Base-by-base conservation (phyloP, 1,140 invertebrate genomes). In the Drosophila varians region DNA sequence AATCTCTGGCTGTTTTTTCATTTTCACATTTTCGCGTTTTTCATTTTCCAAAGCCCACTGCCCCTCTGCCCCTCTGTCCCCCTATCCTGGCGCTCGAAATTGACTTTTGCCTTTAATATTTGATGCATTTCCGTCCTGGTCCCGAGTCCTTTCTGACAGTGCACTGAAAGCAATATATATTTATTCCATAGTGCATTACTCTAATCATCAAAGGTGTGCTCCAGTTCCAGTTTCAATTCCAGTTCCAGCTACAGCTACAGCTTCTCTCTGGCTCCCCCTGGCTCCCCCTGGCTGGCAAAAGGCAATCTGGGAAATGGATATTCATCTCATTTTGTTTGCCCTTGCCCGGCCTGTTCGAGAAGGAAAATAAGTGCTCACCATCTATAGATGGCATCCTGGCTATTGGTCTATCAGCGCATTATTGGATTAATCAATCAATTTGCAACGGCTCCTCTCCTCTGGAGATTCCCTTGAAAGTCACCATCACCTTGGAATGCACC, bases 371-470 rank as follows among this genome's bases (percentile, higher is more conserved):
- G 11, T 43, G 36, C 21, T 9, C 11, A 4, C 19, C 43, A 46
- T 25, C 43, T n/a, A n/a, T 49, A 31, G 38, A 28, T 45, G 64
- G 34, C 21, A 19, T 12, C 16, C 8, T 23, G 21, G 21, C 62
- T 40, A 65, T 65, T 25, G 47, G 56, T 52, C 60, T 53, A 78
- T 78, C 61, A 62, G 45, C 49, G 77, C 57, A 62, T 79, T 79
- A 84, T 84, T 80, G 72, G 70, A 84, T 84, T 84, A 84, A 86
- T 84, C 80, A 84, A 84, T 84, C 80, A 82, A 83, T 56, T 70
- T 58, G 78, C 75, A 64, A 55, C 55, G 36, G 47, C 56, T 46
- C 49, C 74, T 47, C 69, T 52, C 25, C n/a, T 49, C 21, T 4
- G 9, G 9, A 48, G 49, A 60, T 68, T 51, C 34, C 49, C 45